phyloP scores from a whole-genome alignment of 2,888 invertebrate species.

The Latrodectus hesperus region DNA sequence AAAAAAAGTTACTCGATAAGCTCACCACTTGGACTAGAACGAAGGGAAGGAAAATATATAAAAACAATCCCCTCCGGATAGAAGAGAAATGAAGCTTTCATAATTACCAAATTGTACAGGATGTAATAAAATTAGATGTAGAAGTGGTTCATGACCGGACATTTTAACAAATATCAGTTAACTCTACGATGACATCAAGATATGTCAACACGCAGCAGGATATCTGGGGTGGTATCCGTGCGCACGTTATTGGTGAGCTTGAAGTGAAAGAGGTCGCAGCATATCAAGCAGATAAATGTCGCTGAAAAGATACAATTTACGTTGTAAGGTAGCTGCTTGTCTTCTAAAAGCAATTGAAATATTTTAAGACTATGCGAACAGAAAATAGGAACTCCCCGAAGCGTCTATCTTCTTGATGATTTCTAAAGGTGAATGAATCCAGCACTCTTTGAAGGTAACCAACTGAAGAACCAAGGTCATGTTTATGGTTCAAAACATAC shows the following conservation, averaged over 20 bases:
- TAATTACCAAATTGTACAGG: conserved; percentile 39
- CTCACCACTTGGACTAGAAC: conserved; percentile 9
- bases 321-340: neutral
- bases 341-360: conserved; percentile 31
- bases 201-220: conserved; percentile 11
- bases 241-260: neutral
- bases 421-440: conserved; percentile 40
- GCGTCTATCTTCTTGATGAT: conserved; percentile 15
- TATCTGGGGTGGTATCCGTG: neutral
- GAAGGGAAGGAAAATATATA: conserved; percentile 47
- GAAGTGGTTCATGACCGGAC: conserved; percentile 18
- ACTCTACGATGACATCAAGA: conserved; percentile 8
- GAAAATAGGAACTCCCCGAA: neutral
- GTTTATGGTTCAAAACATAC: conserved; percentile 24
- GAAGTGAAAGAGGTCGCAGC: neutral
- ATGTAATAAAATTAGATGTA: conserved; percentile 40
- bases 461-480: conserved; percentile 38
- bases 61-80: conserved; percentile 37
- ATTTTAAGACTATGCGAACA: conserved; percentile 22
- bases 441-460: conserved; percentile 17
- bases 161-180: conserved; percentile 11
- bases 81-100: conserved; percentile 32
- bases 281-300: neutral
- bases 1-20: conserved; percentile 39
- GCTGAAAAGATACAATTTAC: conserved; percentile 1